phyloP scores from a whole-genome alignment of 2,797 vertebrate species.

The Microctenopoma steveboyesi region DNA sequence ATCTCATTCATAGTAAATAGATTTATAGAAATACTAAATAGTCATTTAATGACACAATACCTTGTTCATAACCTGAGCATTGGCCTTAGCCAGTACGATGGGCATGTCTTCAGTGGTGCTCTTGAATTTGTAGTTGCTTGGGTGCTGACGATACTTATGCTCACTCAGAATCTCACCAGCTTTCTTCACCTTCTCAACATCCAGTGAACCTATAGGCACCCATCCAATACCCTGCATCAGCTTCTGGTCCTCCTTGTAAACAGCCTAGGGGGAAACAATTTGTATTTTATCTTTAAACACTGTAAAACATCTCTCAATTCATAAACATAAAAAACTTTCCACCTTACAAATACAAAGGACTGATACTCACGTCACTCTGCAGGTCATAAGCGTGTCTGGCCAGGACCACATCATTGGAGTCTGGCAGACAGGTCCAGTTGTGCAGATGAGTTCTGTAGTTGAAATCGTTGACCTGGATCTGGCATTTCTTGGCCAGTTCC shows the following conservation, averaged over 20 bases:
- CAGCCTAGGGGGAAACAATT: no score
- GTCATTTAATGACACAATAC: conserved; percentile 72
- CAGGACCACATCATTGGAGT: conserved; percentile 87
- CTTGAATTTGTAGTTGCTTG: conserved; percentile 81
- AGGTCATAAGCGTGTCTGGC: conserved; percentile 86
- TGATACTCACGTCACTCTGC: conserved; percentile 90
- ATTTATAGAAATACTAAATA: not conserved
- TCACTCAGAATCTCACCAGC: conserved; percentile 89
- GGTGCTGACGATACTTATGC: conserved; percentile 88
- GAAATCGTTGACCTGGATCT: no score
- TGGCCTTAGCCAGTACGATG: conserved; percentile 88
- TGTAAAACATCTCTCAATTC: no score
- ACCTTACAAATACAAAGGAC: no score
- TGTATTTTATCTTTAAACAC: no score
- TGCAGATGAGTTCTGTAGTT: conserved; percentile 86
- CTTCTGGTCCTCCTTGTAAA: conserved; percentile 91
- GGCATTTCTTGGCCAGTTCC: conserved; percentile 89
- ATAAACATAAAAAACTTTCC: no score
- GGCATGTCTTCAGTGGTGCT: conserved; percentile 87
- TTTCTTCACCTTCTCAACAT: conserved; percentile 91
- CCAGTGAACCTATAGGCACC: conserved; percentile 91
- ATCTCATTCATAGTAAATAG: not conserved
- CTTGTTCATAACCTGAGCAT: conserved; percentile 90
- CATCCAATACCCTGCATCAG: conserved; percentile 90
- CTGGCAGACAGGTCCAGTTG: conserved; percentile 89